phyloP scores from a whole-genome alignment of 2,113 vertebrate genomes.

The Accipiter cooperii region DNA sequence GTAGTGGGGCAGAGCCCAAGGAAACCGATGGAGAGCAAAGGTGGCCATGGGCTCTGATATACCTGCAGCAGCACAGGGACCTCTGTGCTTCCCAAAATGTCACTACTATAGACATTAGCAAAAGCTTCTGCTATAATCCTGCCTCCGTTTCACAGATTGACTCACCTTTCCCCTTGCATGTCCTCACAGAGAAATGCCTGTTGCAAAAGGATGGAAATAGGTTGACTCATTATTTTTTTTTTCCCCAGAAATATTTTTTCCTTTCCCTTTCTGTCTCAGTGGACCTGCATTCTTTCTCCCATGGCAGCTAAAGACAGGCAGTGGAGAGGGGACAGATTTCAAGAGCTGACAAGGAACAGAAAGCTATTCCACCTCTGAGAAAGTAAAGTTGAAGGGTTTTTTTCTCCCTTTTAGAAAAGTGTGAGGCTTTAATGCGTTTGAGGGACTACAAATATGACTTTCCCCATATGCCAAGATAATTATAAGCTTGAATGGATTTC shows the following conservation, averaged over 20 bases:
- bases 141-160: not conserved
- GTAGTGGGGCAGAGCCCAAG: not conserved
- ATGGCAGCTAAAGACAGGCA: not conserved
- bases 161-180: not conserved
- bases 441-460: not conserved
- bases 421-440: not conserved
- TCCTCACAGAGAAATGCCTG: not conserved
- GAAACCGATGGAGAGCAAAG: not conserved
- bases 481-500: constrained; percentile 27
- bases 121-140: not conserved
- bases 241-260: not conserved
- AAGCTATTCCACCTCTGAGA: not conserved
- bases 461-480: not conserved
- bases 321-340: not conserved
- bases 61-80: not conserved
- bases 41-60: fast-evolving
- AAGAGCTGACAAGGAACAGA: not conserved
- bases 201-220: not conserved
- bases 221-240: too few species aligned
- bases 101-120: not conserved
- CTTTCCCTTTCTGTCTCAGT: not conserved
- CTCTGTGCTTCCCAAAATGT: not conserved
- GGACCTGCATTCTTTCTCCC: not conserved
- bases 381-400: not conserved
- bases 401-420: not conserved